phyloP scores from a whole-genome alignment of 2,888 invertebrate species.

The Microctonus brassicae region DNA sequence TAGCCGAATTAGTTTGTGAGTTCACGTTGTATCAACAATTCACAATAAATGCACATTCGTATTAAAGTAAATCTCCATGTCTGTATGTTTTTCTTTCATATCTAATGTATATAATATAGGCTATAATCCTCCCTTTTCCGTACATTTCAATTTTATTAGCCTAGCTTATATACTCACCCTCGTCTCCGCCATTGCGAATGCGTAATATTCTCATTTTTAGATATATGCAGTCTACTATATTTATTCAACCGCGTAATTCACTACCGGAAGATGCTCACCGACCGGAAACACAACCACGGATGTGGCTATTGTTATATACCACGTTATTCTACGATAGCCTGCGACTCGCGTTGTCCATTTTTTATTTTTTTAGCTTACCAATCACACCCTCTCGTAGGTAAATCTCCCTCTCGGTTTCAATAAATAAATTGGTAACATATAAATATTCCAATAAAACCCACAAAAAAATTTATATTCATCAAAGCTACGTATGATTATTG shows the following conservation, averaged over 20 bases:
- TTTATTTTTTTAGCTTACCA: constrained; percentile 13
- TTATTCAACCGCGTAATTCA: constrained; percentile 69
- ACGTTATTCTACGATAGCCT: constrained; percentile 17
- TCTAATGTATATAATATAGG: constrained; percentile 21
- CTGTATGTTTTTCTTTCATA: neutral
- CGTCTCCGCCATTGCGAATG: neutral
- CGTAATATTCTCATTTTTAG: constrained; percentile 35
- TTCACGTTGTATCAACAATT: neutral
- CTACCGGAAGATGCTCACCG: constrained; percentile 68
- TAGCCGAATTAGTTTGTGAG: neutral
- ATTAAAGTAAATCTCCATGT: neutral
- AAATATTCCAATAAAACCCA: neutral
- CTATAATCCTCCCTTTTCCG: constrained; percentile 62
- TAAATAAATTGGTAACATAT: too few species aligned
- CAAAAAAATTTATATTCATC: too few species aligned
- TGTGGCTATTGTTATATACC: constrained; percentile 61
- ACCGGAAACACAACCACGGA: constrained; percentile 67
- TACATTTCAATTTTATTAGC: constrained; percentile 68
- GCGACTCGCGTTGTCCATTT: constrained; percentile 29
- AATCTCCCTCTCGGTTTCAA: neutral
- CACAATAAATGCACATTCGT: neutral
- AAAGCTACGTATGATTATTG: neutral
- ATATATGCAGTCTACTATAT: constrained; percentile 49
- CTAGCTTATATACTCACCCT: constrained; percentile 39
- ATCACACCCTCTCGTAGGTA: constrained; percentile 9